A percentile compares a stretch with the other conserved stretches of the same genome.
Conservation (phyloP, 2,888 invertebrate species). For the Glaucopsyche alexis region DNA sequence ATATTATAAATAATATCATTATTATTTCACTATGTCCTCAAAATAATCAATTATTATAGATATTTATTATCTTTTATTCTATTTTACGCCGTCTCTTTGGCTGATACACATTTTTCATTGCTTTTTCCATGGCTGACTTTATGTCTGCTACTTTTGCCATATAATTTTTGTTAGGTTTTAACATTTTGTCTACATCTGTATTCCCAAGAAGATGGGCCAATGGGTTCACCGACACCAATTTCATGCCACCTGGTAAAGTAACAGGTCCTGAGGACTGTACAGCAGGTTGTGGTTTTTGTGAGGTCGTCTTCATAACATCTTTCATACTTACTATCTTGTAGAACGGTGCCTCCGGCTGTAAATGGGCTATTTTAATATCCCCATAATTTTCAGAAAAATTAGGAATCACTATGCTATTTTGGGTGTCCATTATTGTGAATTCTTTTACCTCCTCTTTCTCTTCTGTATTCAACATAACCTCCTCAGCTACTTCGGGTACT, state of each 20-base stretch:
- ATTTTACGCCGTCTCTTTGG: slow-evolving; percentile 23
- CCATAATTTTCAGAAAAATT: slow-evolving; percentile 49
- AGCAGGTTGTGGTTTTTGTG: neutral
- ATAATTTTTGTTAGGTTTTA: slow-evolving; percentile 50
- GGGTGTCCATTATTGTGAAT: slow-evolving; percentile 29
- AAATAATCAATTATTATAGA: neutral
- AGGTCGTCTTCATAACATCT: slow-evolving; percentile 43
- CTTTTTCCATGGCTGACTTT: slow-evolving; percentile 53
- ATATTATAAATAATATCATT: too few relatives aligned
- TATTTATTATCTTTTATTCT: neutral
- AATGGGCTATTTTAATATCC: slow-evolving; percentile 57
- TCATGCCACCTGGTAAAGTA: slow-evolving; percentile 56
- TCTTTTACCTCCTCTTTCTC: slow-evolving; percentile 45
- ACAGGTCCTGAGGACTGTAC: slow-evolving; percentile 35
- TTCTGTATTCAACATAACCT: slow-evolving; percentile 53
- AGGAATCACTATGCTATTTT: slow-evolving; percentile 51
- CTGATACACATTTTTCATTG: slow-evolving; percentile 41
- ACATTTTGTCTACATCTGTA: slow-evolving; percentile 46
- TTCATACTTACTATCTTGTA: slow-evolving; percentile 65
- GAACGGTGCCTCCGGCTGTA: slow-evolving; percentile 59
- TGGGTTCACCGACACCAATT: slow-evolving; percentile 60
- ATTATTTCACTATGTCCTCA: neutral
- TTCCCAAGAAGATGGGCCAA: slow-evolving; percentile 60
- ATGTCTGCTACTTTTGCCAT: slow-evolving; percentile 51
- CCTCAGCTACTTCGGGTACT: slow-evolving; percentile 66